These are phyloP conservation scores for Caenorhabditis auriculariae DNA, from an alignment of 2,888 invertebrate species.

Conservation along the genomic window DNA sequence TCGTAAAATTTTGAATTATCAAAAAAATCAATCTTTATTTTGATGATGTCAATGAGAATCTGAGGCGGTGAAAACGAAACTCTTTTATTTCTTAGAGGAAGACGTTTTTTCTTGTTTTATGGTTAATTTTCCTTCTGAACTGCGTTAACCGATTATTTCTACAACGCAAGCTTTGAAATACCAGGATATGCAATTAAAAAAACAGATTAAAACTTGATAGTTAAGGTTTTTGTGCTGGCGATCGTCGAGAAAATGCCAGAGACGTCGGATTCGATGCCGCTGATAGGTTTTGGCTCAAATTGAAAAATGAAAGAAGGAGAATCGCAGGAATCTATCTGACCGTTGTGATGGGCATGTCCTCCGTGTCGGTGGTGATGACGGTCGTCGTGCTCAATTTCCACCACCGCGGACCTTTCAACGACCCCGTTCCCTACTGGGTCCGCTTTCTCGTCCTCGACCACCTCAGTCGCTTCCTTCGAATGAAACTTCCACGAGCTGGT, in stretches of 20 bases:
- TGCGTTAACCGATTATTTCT: neutral
- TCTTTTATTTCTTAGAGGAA: too few relatives aligned
- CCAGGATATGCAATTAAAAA: neutral
- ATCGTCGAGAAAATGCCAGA: conserved; percentile 71
- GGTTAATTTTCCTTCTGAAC: neutral
- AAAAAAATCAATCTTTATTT: too few relatives aligned
- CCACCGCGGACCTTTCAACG: conserved; percentile 68
- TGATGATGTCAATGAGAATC: too few relatives aligned
- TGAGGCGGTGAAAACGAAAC: too few relatives aligned
- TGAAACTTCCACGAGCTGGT: conserved; percentile 37
- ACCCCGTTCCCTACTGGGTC: conserved; percentile 67
- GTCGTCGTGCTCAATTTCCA: conserved; percentile 67
- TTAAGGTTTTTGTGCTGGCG: conserved; percentile 67
- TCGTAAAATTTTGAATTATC: too few relatives aligned
- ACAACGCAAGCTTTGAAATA: neutral
- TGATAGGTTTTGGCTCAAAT: conserved; percentile 6
- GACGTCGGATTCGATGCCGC: conserved; percentile 70
- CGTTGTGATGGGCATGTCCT: conserved; percentile 70
- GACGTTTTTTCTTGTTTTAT: neutral
- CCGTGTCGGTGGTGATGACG: conserved; percentile 66
- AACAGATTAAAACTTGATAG: too few relatives aligned
- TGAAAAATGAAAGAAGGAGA: neutral
- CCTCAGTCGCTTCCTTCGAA: conserved; percentile 41
- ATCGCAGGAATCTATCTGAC: conserved; percentile 68
- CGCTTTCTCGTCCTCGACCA: conserved; percentile 60